A percentile compares a stretch with the other conserved stretches of the same genome.
These are phyloP conservation scores for Zeugodacus cucurbitae DNA, from an alignment of 1,140 invertebrate genomes.

Conservation along the genomic window DNA sequence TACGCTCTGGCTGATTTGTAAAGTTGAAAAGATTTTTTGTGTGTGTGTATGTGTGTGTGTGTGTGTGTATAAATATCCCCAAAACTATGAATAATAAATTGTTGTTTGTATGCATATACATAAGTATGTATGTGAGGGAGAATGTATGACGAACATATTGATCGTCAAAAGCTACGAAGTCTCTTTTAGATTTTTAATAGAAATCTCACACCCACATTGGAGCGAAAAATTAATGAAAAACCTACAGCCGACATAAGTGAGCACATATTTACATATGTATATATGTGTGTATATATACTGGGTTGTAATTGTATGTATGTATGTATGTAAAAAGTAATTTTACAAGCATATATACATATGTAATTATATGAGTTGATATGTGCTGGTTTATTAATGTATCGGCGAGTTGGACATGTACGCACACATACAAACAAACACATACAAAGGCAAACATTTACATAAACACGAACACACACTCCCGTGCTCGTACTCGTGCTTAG, in stretches of 20 bases:
- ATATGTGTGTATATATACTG: neutral
- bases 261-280: neutral
- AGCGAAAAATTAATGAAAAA: neutral
- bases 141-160: neutral
- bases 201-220: conserved; percentile 1
- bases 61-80: neutral
- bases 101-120: neutral
- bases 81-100: neutral
- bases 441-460: neutral
- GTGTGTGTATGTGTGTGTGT: neutral
- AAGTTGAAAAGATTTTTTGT: neutral
- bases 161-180: neutral
- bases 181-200: neutral
- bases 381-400: too few relatives aligned
- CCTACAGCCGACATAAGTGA: neutral
- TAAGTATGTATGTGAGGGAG: neutral
- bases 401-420: too few relatives aligned
- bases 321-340: too few relatives aligned
- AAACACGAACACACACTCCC: neutral
- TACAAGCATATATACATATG: too few relatives aligned
- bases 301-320: neutral
- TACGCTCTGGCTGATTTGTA: neutral
- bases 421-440: neutral
- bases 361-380: too few relatives aligned
- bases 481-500: neutral